phyloP scores from a whole-genome alignment of 2,797 vertebrate genomes.

The Malurus leucopterus region DNA sequence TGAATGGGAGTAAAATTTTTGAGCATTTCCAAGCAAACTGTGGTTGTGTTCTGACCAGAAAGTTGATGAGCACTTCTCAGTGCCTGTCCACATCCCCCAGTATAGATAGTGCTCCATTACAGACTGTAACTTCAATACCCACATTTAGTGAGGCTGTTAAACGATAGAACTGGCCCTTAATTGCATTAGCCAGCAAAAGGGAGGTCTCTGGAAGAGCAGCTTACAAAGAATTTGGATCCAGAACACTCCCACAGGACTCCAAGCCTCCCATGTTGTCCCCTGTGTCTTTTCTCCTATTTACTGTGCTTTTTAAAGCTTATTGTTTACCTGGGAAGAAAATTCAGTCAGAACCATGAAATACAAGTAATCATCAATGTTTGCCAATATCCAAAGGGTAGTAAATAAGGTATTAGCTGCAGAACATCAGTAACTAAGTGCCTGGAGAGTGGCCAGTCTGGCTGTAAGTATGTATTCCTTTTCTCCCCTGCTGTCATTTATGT shows the following conservation, averaged over 20 bases:
- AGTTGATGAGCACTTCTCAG: neutral
- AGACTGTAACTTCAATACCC: neutral
- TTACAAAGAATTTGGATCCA: neutral
- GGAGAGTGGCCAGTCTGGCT: conserved; percentile 33
- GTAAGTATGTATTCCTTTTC: neutral
- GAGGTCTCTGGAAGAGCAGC: neutral
- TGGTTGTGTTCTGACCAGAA: neutral
- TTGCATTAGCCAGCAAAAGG: neutral
- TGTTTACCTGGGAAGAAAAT: conserved; percentile 29
- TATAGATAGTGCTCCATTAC: neutral
- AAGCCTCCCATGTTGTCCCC: neutral
- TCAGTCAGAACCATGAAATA: neutral
- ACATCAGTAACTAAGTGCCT: conserved; percentile 13
- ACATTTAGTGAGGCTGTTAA: neutral
- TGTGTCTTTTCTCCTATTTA: neutral
- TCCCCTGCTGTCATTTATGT: conserved; percentile 42
- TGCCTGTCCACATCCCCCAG: neutral
- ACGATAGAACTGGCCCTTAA: neutral
- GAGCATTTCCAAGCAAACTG: neutral
- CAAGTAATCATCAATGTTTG: neutral
- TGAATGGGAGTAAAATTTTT: neutral
- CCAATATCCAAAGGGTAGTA: conserved; percentile 4
- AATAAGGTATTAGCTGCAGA: conserved; percentile 31
- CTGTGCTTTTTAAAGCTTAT: neutral
- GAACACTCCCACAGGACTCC: neutral